Percentiles rank a stretch among this genome's conserved stretches.
Conservation (phyloP, 1,140 invertebrate species). For the Drosophila santomea region DNA sequence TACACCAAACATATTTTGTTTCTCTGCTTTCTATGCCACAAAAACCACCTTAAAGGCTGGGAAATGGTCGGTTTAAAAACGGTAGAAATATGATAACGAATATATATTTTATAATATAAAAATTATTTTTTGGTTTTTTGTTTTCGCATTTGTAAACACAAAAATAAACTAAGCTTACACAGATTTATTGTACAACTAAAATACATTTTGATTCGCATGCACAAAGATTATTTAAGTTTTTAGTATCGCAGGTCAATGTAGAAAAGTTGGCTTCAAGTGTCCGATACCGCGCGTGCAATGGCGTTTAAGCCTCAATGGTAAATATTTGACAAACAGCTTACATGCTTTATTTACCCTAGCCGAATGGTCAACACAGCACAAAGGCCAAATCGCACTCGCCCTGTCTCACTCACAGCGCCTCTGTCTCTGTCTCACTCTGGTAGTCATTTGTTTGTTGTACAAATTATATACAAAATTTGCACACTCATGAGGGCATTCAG, state of each 20-base stretch:
- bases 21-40: too few relatives aligned
- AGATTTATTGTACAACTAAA: too few relatives aligned
- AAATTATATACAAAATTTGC: constrained; percentile 66
- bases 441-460: constrained; percentile 60
- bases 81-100: too few relatives aligned
- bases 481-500: constrained; percentile 40
- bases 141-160: too few relatives aligned
- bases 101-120: too few relatives aligned
- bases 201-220: too few relatives aligned
- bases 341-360: constrained; percentile 77
- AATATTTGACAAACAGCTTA: constrained; percentile 76
- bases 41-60: too few relatives aligned
- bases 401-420: neutral
- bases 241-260: neutral
- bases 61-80: too few relatives aligned
- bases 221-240: too few relatives aligned
- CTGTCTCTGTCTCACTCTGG: neutral
- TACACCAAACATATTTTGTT: neutral
- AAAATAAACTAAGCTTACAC: too few relatives aligned
- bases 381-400: constrained; percentile 19
- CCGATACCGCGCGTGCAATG: constrained; percentile 38
- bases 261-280: constrained; percentile 45
- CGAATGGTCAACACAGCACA: constrained; percentile 69
- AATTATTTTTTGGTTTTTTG: too few relatives aligned
- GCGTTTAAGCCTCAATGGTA: constrained; percentile 59